Evolutionary conservation across 1,140 invertebrate species (phyloP), one percentile per base, ranked within the genome.

Genomic region (Rhynchophorus ferrugineus): DNA sequence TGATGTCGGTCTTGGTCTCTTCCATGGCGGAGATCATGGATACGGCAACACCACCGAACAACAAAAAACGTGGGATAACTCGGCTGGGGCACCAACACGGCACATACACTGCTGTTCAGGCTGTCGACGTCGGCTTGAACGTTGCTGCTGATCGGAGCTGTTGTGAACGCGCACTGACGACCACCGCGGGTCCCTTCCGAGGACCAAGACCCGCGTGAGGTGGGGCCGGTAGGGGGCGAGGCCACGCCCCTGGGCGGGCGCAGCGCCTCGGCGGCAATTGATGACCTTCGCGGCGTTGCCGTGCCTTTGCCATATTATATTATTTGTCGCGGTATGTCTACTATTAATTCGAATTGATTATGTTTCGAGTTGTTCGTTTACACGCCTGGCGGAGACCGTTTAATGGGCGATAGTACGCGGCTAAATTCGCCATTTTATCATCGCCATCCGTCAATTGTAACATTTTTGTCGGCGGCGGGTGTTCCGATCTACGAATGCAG

Each of bases 1-100:
- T 69, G 18, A 67, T 60, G 46, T 66, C 63, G 14, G 64, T 64
- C 59, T 68, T 68, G 14, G 65, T 61, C 29, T 68, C 61, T 51
- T 65, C 64, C 67, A 66, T 67, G 33, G 54, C 52, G 20, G 33
- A 61, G 45, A 56, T 52, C 53, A 61, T 60, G 38, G 14, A 29
- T 20, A 38, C 37, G 42, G 29, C 45, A 44, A 34, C 38, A 52
- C 39, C 38, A 24, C 22, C 19, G 11, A 48, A 29, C 17, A 33
- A 24, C 21, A 22, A 37, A 33, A n/a, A n/a, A n/a, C n/a, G n/a
- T n/a, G n/a, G n/a, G n/a, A n/a, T n/a, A n/a, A n/a, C n/a, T n/a
- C n/a, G n/a, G n/a, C n/a, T n/a, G n/a, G 17, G 6, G 17, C 33
- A 54, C 41, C 20, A 41, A n/a, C 29, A 37, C 35, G 14, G 16